Evolutionary conservation across 2,888 invertebrate species (phyloP).

Genomic region (Dasypogon diadema): DNA sequence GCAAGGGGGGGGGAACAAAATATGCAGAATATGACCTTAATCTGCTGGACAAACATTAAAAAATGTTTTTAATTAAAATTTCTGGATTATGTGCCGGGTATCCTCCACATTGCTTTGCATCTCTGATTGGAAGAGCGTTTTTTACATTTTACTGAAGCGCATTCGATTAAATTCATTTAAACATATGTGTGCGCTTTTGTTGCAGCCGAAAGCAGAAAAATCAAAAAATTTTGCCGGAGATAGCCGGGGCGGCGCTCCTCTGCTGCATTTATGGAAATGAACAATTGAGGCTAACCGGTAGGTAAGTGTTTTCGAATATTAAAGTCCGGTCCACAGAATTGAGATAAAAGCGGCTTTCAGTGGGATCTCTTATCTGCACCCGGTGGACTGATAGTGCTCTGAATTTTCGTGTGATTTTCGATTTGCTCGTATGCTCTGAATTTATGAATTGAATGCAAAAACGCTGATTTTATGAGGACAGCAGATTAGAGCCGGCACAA

Average conservation of each 20-base stretch:
- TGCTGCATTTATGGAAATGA: slow-evolving; percentile 19
- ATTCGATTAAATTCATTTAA: slow-evolving; percentile 48
- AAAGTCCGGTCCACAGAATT: neutral
- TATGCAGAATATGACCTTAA: slow-evolving; percentile 45
- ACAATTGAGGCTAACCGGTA: slow-evolving; percentile 32
- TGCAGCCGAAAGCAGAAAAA: neutral
- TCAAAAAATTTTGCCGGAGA: slow-evolving; percentile 1
- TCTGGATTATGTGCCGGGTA: slow-evolving; percentile 40
- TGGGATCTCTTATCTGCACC: neutral
- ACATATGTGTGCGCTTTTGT: slow-evolving; percentile 28
- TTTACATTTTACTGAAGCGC: slow-evolving; percentile 40
- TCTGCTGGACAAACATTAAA: slow-evolving; percentile 47
- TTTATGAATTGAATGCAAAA: neutral
- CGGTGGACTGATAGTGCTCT: neutral
- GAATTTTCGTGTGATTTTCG: neutral
- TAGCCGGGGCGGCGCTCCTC: neutral
- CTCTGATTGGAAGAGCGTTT: slow-evolving; percentile 41
- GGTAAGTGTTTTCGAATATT: slow-evolving; percentile 39
- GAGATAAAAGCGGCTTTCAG: slow-evolving; percentile 4
- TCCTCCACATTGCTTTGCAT: slow-evolving; percentile 19
- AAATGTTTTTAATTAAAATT: slow-evolving; percentile 50
- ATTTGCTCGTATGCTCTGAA: neutral
- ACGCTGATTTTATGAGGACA: neutral
- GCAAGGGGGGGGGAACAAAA: neutral
- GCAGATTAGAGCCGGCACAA: too few species aligned